Evolutionary conservation across 1,140 invertebrate genomes (phyloP).

Genomic region (Scaptomyza pallida): DNA sequence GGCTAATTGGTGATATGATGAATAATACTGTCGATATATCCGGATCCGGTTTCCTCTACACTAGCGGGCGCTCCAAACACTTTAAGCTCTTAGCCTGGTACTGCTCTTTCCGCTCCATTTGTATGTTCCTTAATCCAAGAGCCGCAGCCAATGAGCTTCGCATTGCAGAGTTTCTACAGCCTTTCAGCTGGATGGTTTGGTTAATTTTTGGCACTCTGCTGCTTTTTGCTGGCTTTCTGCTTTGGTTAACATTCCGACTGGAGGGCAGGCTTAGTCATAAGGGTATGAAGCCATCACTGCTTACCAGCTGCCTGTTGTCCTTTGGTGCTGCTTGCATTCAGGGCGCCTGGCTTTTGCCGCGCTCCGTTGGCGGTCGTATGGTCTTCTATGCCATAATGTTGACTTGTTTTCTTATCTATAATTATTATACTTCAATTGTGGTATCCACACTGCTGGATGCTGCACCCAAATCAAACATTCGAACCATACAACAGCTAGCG

Average conservation of each 20-base stretch:
- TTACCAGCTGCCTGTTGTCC: constrained; percentile 70
- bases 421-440: constrained; percentile 80
- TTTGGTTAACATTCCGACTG: constrained; percentile 69
- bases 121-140: constrained; percentile 72
- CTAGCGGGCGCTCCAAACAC: constrained; percentile 31
- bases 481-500: constrained; percentile 69
- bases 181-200: constrained; percentile 74
- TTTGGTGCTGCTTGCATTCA: constrained; percentile 75
- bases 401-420: constrained; percentile 72
- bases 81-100: constrained; percentile 43
- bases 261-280: constrained; percentile 28
- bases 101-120: constrained; percentile 64
- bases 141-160: constrained; percentile 52
- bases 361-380: constrained; percentile 73
- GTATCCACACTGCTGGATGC: constrained; percentile 69
- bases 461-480: constrained; percentile 67
- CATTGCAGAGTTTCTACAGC: constrained; percentile 65
- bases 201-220: constrained; percentile 52
- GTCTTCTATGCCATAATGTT: constrained; percentile 69
- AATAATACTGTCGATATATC: constrained; percentile 55
- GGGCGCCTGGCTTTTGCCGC: constrained; percentile 67
- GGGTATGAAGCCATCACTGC: constrained; percentile 51
- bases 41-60: constrained; percentile 47
- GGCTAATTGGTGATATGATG: constrained; percentile 60
- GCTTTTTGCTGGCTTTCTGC: constrained; percentile 45